phyloP scores from a whole-genome alignment of 2,888 invertebrate species.

The Oligia strigilis region DNA sequence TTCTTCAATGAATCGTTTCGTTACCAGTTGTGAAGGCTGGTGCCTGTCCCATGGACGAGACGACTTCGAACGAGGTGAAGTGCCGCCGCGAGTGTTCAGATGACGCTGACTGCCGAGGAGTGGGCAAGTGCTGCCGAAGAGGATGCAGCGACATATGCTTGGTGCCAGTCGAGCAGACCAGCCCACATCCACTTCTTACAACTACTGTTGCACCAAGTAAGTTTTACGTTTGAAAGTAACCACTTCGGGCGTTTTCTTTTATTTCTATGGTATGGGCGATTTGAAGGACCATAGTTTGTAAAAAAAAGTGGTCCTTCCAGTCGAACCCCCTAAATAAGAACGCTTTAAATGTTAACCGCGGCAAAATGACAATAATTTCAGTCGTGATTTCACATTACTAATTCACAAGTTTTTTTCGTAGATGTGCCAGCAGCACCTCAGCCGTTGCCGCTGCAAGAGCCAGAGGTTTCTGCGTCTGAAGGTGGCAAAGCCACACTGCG shows the following conservation, averaged over 20 bases:
- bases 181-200: conserved; percentile 57
- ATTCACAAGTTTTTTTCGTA: conserved; percentile 47
- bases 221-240: background rate
- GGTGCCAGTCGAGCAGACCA: conserved; percentile 72
- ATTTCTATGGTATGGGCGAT: background rate
- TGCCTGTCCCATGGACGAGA: conserved; percentile 71
- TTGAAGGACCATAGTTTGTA: background rate
- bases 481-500: conserved; percentile 94
- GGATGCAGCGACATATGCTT: conserved; percentile 94
- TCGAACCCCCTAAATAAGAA: background rate
- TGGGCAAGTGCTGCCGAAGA: conserved; percentile 95
- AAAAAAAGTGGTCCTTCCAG: too few species aligned
- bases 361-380: background rate
- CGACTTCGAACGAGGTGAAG: conserved; percentile 66
- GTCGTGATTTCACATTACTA: too few species aligned
- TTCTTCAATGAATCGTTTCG: conserved; percentile 5
- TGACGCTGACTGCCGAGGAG: conserved; percentile 95
- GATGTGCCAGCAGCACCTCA: conserved; percentile 80
- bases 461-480: conserved; percentile 92
- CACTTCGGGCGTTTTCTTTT: background rate
- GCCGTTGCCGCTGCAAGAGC: conserved; percentile 86
- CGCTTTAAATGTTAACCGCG: background rate
- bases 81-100: conserved; percentile 94
- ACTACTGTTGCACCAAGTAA: conserved; percentile 75
- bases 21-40: conserved; percentile 91